These are phyloP conservation scores for Perdita meconis DNA, from an alignment of 2,888 invertebrate genomes.

Conservation along the genomic window DNA sequence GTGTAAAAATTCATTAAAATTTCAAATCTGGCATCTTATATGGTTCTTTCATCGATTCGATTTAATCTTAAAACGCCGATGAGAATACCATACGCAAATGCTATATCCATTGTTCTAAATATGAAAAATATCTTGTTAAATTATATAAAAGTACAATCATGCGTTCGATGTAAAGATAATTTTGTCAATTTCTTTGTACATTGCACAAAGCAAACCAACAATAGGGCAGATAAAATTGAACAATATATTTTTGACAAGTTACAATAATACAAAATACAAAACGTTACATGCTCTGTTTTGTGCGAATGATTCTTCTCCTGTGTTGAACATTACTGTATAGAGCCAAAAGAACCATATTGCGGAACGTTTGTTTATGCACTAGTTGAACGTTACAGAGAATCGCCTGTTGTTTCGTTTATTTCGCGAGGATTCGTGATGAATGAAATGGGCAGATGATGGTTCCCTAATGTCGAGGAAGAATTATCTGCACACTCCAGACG, in stretches of 20 bases:
- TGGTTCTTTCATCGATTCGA: background rate
- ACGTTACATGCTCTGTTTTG: constrained; percentile 75
- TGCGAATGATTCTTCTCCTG: constrained; percentile 74
- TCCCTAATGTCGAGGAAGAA: constrained; percentile 63
- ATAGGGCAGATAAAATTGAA: constrained; percentile 80
- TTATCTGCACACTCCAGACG: constrained; percentile 71
- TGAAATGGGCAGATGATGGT: constrained; percentile 24
- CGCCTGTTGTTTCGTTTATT: constrained; percentile 42
- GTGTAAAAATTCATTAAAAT: no score
- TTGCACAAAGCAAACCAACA: constrained; percentile 80
- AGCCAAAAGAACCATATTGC: constrained; percentile 39
- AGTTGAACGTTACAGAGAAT: constrained; percentile 54
- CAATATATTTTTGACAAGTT: constrained; percentile 82
- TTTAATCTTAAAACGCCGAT: background rate
- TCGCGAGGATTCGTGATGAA: constrained; percentile 5
- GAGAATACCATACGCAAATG: background rate
- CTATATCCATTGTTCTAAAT: constrained; percentile 10
- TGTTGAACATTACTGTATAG: constrained; percentile 41
- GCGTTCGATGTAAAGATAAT: background rate
- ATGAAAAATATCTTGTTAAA: constrained; percentile 11
- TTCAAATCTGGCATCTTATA: no score
- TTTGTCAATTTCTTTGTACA: constrained; percentile 13
- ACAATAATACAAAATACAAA: constrained; percentile 77
- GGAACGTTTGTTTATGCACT: constrained; percentile 58
- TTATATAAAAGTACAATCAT: background rate